These are phyloP conservation scores for Pitta sordida DNA, from an alignment of 2,113 vertebrate genomes.

Conservation along the genomic window DNA sequence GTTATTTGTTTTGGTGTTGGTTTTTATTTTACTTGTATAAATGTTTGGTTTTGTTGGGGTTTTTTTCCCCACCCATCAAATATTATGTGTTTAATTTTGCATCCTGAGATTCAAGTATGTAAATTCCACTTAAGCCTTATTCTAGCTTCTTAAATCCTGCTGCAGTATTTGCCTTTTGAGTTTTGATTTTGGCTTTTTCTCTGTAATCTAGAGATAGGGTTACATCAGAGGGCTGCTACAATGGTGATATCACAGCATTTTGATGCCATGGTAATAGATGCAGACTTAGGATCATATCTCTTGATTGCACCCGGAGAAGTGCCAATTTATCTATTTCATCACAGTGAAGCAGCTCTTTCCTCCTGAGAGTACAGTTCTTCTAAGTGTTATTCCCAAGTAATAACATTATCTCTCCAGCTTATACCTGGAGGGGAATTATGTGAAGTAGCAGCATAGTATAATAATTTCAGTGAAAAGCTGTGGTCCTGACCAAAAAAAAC, in stretches of 20 bases:
- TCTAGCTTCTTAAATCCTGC: neutral
- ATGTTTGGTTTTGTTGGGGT: neutral
- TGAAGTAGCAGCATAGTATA: neutral
- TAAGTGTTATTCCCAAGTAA: constrained; percentile 28
- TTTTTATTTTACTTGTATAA: neutral
- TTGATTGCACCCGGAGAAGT: constrained; percentile 17
- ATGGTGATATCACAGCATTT: neutral
- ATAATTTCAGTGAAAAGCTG: constrained; percentile 14
- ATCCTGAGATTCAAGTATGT: neutral
- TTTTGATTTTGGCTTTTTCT: neutral
- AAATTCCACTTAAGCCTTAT: neutral
- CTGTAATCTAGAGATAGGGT: neutral
- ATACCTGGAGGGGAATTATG: constrained; percentile 34
- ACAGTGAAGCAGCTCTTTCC: constrained; percentile 20
- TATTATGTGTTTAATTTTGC: neutral
- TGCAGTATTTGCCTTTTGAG: neutral
- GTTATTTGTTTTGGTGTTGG: too few relatives aligned
- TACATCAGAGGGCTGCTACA: neutral
- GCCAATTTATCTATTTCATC: constrained; percentile 39
- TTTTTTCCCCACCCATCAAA: neutral
- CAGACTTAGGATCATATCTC: neutral
- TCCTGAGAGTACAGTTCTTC: constrained; percentile 13
- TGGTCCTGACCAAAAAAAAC: neutral
- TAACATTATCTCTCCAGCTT: neutral
- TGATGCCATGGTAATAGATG: constrained; percentile 22